Evolutionary conservation across 2,113 vertebrate genomes (phyloP), one percentile per base, ranked within the genome.

Genomic region (Tachysurus vachellii): DNA sequence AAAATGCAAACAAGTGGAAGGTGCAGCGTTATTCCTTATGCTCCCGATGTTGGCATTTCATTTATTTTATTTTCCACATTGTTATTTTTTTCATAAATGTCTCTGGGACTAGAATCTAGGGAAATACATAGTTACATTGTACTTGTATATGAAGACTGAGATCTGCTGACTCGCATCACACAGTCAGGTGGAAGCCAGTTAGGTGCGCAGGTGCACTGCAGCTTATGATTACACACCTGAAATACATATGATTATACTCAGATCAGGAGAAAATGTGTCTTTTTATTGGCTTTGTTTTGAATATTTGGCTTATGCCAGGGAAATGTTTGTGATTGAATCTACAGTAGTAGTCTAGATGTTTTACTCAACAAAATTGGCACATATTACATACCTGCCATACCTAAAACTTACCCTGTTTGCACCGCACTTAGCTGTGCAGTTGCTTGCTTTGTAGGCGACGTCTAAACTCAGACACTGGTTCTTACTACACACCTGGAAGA

Each of bases 371-470:
- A 36, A 36, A 36, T 36, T 76, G 23, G 19, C 0, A 44, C 9
- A 28, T 53, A 26, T 75, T 50, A 53, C n/a, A 56, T 56, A 23
- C 2, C 14, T 80, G 53, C 12, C 8, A 31, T 57, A 28, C 54
- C 36, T 28, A 42, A 56, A 11, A 91, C 96, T 96, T 91, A 99
- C 98, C 64, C 94, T 95, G 0, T 97, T 94, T 28, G 96, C 96
- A 16, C 88, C 28, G 85, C 98, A 99, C 86, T 96, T 96, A 2
- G 94, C 93, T 10, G 96, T 97, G 70, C 98, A 99, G 91, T 97
- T 96, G 42, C 85, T 86, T 8, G 96, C 95, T 81, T 92, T 95
- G 89, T 97, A 98, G 28, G 94, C 89, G 0, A 50, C 92, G 75
- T 96, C 92, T 0, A 96, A 86, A 0, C 92, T 90, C 88, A 97